Base-by-base conservation (phyloP, 2,888 invertebrate genomes). In the Hyalella azteca region DNA sequence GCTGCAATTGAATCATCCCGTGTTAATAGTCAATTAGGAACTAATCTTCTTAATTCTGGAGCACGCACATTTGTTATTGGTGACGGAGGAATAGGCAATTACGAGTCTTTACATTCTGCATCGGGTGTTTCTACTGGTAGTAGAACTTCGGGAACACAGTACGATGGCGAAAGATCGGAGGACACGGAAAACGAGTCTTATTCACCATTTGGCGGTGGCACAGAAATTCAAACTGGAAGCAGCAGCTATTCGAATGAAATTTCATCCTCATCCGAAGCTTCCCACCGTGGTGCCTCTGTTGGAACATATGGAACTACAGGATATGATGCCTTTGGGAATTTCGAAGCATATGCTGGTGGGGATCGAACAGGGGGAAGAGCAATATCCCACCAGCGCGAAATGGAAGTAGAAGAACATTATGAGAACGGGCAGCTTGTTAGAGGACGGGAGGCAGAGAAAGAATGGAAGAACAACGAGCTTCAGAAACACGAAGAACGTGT, bases 381-480 rank as follows among this genome's bases (percentile, higher is more conserved):
- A 7, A 36, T 66, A 41, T 26, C 29, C 5, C 77, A 79, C 19
- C 78, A 81, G 29, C 60, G 59, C 19, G 83, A 83, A 73, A 80
- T 81, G 77, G 78, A 77, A n/a, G 39, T 36, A 2, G 81, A 81
- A 41, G 83, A 83, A 36, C 81, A 81, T 66, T 83, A 79, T 36
- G 66, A 81, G 54, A 79, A 83, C 54, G 83, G 83, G n/a, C 77
- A 79, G 66, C 78, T 83, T 36, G 60, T 83, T 22, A 78, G 77
- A 26, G 81, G 83, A 3, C 79, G 41, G 22, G 78, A 77, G 36
- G 80, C 80, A 29, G 73, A 75, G 22, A 49, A 77, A 7, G 77
- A 73, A 29, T 83, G 59, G 77, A 7, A 41, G 45, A n/a, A 75
- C 75, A 75, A 75, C 40, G 26, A 75, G 11, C 19, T 75, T 13